phyloP scores from a whole-genome alignment of 2,797 vertebrate species.

The Sitta carolinensis region DNA sequence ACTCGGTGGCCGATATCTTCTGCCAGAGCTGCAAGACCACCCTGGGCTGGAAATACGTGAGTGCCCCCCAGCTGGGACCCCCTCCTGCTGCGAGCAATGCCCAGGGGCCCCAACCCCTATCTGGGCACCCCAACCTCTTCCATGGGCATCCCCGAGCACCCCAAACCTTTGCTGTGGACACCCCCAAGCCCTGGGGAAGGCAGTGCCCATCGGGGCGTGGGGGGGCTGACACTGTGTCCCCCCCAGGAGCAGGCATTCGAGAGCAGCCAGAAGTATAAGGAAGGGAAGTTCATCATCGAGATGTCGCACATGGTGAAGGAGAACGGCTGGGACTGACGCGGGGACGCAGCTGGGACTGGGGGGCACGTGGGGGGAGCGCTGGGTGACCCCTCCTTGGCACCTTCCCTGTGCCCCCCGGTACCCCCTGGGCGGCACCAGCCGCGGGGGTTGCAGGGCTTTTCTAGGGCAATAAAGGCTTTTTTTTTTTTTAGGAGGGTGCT shows the following conservation, averaged over 20 bases:
- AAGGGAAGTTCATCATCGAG: conserved; percentile 78
- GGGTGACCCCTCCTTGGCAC: too few relatives aligned
- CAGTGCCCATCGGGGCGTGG: rapidly evolving
- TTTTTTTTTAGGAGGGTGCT: background rate
- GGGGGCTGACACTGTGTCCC: background rate
- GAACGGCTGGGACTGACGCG: conserved; percentile 64
- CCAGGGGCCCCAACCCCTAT: rapidly evolving
- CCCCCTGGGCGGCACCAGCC: background rate
- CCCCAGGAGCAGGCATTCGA: conserved; percentile 45
- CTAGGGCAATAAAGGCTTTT: conserved; percentile 38
- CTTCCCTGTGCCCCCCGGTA: too few relatives aligned
- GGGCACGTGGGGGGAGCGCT: too few relatives aligned
- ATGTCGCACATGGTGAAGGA: conserved; percentile 80
- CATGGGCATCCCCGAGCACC: background rate
- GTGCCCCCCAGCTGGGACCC: background rate
- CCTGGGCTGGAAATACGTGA: conserved; percentile 81
- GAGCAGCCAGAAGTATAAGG: conserved; percentile 62
- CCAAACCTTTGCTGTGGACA: background rate
- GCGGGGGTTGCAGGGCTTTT: background rate
- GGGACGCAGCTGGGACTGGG: conserved; percentile 5
- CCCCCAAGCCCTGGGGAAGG: background rate
- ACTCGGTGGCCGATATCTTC: conserved; percentile 80
- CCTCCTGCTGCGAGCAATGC: background rate
- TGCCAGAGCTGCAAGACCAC: conserved; percentile 82
- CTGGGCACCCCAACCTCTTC: too few relatives aligned